Evolutionary conservation across 2,797 vertebrate species (phyloP), one percentile per base, ranked within the genome.

Genomic region (Pseudotriccus pelzelni): DNA sequence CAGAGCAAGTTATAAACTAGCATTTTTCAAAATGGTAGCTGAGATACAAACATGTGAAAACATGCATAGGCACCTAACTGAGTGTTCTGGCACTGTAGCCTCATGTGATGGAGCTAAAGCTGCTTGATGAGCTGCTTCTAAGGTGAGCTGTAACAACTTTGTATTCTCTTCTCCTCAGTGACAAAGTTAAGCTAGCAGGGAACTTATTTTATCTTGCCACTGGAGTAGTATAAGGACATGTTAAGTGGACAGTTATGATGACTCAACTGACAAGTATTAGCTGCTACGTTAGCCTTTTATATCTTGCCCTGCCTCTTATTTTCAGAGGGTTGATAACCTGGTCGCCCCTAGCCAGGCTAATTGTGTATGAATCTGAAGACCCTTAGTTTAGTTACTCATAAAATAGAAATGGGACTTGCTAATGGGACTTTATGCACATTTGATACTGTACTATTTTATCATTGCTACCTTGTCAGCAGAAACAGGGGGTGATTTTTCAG

Each of bases 231-330:
- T 89, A 44, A 74, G 41, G 46, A 80, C 30, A 1, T 28, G 19
- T 46, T 43, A 47, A 87, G 49, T 49, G 50, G 64, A 52, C 82
- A 84, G 47, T 88, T 95, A 73, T 0, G 2, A 68, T 64, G 64
- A 52, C 73, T 94, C 69, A 68, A 32, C 50, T 78, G 80, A 84
- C 70, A 81, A 75, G 80, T 91, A 96, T 94, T 86, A 83, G 62
- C 58, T 75, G 52, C 66, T 58, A 32, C 52, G 20, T 84, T 86
- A 79, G 44, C 68, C 66, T 84, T 87, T 79, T 79, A 10, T 41
- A 16, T 59, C 58, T 91, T 86, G 34, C 24, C 41, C 59, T 68
- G 49, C 66, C 34, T 87, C 28, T 90, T 47, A 56, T 72, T 97
- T 96, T 90, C 89, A 88, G 80, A 79, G 25, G 11, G 36, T 52